These are phyloP conservation scores for Plagodis dolabraria DNA, from an alignment of 2,888 invertebrate species.

Conservation along the genomic window DNA sequence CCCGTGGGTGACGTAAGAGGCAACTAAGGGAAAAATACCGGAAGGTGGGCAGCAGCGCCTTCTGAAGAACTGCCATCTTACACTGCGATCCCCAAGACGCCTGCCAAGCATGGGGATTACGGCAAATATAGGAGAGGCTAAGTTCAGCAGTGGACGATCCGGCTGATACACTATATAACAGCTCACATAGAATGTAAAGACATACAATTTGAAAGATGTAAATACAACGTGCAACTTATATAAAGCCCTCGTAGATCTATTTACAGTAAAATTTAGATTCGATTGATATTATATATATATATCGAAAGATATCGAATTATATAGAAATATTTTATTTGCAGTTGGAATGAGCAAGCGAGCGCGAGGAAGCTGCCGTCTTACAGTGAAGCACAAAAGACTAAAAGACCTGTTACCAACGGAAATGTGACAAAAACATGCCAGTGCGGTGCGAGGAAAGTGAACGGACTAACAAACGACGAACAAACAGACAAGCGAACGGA, in stretches of 20 bases:
- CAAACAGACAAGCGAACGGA: slow-evolving; percentile 59
- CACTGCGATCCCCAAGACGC: too few relatives aligned
- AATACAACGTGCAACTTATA: slow-evolving; percentile 8
- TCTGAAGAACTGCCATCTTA: too few relatives aligned
- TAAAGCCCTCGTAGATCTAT: background rate
- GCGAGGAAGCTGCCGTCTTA: slow-evolving; percentile 81
- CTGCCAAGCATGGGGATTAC: too few relatives aligned
- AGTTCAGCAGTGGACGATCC: too few relatives aligned
- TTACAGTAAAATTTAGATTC: background rate
- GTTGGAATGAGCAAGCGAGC: slow-evolving; percentile 84
- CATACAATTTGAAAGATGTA: background rate
- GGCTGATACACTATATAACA: too few relatives aligned
- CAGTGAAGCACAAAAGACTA: slow-evolving; percentile 84
- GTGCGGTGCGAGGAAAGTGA: slow-evolving; percentile 75
- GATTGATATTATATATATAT: too few relatives aligned
- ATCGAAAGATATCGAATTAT: too few relatives aligned
- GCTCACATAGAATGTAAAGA: slow-evolving; percentile 8
- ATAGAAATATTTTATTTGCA: slow-evolving; percentile 49
- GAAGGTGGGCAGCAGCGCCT: too few relatives aligned
- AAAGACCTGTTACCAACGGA: slow-evolving; percentile 75
- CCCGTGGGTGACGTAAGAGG: too few relatives aligned
- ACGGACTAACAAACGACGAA: slow-evolving; percentile 60
- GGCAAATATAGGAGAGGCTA: too few relatives aligned
- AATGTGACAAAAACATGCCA: slow-evolving; percentile 69
- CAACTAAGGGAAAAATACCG: too few relatives aligned